A percentile compares a stretch with the other conserved stretches of the same genome.
Evolutionary conservation across 2,113 vertebrate species (phyloP).

Genomic region (Pagrus major): DNA sequence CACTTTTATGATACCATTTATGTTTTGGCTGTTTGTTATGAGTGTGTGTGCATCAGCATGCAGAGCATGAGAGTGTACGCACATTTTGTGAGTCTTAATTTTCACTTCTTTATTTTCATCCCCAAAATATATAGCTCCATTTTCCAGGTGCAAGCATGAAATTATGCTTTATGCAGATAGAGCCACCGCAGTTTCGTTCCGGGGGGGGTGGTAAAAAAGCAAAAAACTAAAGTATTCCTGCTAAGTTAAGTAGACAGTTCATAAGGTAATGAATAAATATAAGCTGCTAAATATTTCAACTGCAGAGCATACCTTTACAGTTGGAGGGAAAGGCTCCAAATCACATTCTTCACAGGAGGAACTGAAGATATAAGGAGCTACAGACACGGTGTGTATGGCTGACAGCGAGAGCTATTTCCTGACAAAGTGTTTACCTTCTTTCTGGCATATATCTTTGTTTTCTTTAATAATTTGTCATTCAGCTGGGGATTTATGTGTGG

Average conservation of each 20-base stretch:
- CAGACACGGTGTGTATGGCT: not conserved
- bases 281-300: constrained; percentile 54
- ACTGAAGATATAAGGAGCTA: constrained; percentile 11
- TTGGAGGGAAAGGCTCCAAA: constrained; percentile 19
- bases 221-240: constrained; percentile 12
- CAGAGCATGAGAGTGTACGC: not conserved
- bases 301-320: constrained; percentile 17
- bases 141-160: constrained; percentile 36
- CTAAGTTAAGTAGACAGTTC: constrained; percentile 44
- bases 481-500: not conserved
- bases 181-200: constrained; percentile 18
- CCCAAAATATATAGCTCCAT: constrained; percentile 28
- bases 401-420: not conserved
- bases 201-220: not conserved
- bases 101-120: constrained; percentile 14
- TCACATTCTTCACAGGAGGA: not conserved
- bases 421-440: not conserved
- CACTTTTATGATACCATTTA: not conserved
- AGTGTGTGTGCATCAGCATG: not conserved
- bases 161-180: constrained; percentile 39
- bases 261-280: constrained; percentile 61
- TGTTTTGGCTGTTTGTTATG: not conserved
- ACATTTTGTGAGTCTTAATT: constrained; percentile 7
- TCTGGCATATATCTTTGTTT: not conserved
- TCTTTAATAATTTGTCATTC: not conserved